phyloP scores from a whole-genome alignment of 2,797 vertebrate genomes.

The Neolamprologus multifasciatus region DNA sequence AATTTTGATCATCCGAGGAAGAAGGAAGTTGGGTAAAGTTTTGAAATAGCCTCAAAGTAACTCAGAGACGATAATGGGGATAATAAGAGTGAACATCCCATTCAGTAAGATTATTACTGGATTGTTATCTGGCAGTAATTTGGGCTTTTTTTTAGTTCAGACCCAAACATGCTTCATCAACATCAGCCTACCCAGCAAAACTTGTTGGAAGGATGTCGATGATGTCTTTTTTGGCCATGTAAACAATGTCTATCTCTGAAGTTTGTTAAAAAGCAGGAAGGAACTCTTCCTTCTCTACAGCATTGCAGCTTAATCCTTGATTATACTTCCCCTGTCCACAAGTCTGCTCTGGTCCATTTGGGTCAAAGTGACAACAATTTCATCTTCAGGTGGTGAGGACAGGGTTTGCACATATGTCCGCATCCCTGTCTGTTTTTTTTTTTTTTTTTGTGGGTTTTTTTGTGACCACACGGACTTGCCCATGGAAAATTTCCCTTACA shows the following conservation, averaged over 20 bases:
- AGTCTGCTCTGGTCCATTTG: not conserved
- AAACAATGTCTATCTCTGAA: not conserved
- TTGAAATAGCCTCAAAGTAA: not conserved
- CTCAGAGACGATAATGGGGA: not conserved
- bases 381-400: not conserved
- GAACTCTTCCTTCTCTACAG: not conserved
- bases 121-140: not conserved
- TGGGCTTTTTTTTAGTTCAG: not conserved
- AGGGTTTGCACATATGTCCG: not conserved
- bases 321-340: not conserved
- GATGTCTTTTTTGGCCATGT: accelerated
- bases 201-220: accelerated
- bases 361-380: not conserved
- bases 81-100: not conserved
- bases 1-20: not conserved
- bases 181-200: not conserved
- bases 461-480: not conserved
- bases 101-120: not conserved
- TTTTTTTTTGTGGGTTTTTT: accelerated
- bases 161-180: not conserved
- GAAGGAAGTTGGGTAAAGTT: not conserved
- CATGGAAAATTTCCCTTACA: not conserved
- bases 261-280: not conserved
- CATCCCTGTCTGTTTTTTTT: accelerated
- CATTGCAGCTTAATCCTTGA: not conserved